A percentile compares a stretch with the other conserved stretches of the same genome.
phyloP scores from a whole-genome alignment of 1,140 invertebrate genomes.

The Drosophila burlai region DNA sequence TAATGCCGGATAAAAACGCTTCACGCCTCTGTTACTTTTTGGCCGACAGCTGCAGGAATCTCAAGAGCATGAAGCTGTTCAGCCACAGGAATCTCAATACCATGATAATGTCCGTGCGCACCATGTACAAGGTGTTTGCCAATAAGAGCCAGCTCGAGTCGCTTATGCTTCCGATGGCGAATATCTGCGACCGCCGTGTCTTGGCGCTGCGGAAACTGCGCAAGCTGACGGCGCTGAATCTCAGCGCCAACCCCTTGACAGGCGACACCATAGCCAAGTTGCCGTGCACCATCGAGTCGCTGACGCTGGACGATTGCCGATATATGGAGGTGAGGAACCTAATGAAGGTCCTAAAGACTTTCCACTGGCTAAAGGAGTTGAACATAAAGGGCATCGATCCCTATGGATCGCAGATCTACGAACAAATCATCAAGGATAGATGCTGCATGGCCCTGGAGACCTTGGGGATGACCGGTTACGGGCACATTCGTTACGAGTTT shows the following conservation, averaged over 20 bases:
- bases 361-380: slow-evolving; percentile 41
- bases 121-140: slow-evolving; percentile 37
- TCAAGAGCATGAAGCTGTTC: slow-evolving; percentile 30
- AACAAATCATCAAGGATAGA: neutral
- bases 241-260: slow-evolving; percentile 29
- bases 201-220: slow-evolving; percentile 14
- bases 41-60: slow-evolving; percentile 34
- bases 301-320: slow-evolving; percentile 21
- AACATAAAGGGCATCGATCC: slow-evolving; percentile 4
- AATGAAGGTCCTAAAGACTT: neutral
- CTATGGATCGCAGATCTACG: neutral
- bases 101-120: slow-evolving; percentile 8
- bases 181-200: slow-evolving; percentile 9
- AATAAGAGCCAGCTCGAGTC: slow-evolving; percentile 18
- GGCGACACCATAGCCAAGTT: slow-evolving; percentile 27
- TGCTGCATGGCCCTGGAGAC: slow-evolving; percentile 25
- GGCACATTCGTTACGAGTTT: slow-evolving; percentile 8
- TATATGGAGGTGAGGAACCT: neutral
- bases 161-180: slow-evolving; percentile 16
- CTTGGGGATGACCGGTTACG: slow-evolving; percentile 11
- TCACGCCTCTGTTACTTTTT: slow-evolving; percentile 53
- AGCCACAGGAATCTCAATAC: slow-evolving; percentile 34
- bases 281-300: slow-evolving; percentile 25
- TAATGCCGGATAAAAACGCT: slow-evolving; percentile 8
- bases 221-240: slow-evolving; percentile 35